Conservation (phyloP, 2,113 vertebrate genomes). For the Alces alces region DNA sequence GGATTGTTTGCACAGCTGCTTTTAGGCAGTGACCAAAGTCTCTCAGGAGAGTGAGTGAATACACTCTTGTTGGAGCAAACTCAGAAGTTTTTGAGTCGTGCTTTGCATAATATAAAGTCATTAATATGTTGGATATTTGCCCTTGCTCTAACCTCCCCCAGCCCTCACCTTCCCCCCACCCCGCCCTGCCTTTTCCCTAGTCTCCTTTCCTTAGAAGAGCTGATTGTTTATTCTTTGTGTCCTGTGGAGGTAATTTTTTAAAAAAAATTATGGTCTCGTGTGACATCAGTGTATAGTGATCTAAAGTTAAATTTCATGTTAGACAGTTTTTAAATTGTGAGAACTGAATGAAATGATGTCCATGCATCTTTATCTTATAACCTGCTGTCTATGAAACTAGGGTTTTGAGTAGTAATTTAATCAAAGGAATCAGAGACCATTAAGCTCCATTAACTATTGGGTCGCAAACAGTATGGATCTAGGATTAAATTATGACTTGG, state of each 20-base stretch:
- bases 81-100: slow-evolving; percentile 74
- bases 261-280: slow-evolving; percentile 41
- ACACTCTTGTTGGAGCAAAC: slow-evolving; percentile 66
- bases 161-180: neutral
- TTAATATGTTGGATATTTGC: slow-evolving; percentile 67
- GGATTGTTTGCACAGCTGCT: slow-evolving; percentile 82
- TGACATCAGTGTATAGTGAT: slow-evolving; percentile 42
- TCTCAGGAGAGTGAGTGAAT: slow-evolving; percentile 69
- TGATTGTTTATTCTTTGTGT: slow-evolving; percentile 20
- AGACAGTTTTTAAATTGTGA: slow-evolving; percentile 58
- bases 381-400: slow-evolving; percentile 67
- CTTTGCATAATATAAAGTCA: slow-evolving; percentile 76
- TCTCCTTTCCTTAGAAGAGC: neutral
- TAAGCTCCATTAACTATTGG: slow-evolving; percentile 76
- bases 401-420: slow-evolving; percentile 76
- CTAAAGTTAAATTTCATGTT: slow-evolving; percentile 69
- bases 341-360: slow-evolving; percentile 60
- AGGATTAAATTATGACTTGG: slow-evolving; percentile 76
- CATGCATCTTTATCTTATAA: slow-evolving; percentile 65
- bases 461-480: slow-evolving; percentile 70
- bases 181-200: neutral
- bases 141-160: neutral
- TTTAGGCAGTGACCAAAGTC: slow-evolving; percentile 70
- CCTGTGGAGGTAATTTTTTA: neutral
- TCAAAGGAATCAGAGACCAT: slow-evolving; percentile 74